Conservation (phyloP, 2,113 vertebrate species). For the Poecilia latipinna region DNA sequence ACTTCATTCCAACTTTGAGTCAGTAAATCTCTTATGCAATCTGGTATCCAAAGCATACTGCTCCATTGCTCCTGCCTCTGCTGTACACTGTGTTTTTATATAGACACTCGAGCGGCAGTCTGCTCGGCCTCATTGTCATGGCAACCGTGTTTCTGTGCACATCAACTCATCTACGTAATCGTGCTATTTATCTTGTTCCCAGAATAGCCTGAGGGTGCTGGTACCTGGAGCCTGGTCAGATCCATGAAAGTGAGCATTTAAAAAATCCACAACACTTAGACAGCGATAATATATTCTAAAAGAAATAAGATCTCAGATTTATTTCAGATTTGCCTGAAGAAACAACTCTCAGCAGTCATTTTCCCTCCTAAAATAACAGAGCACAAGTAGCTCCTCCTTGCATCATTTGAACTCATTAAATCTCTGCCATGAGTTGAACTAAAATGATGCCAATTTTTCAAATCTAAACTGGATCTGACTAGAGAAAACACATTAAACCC, state of each 20-base stretch:
- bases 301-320: background rate
- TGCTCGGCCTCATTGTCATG: slow-evolving; percentile 55
- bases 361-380: slow-evolving; percentile 21
- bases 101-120: slow-evolving; percentile 31
- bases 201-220: slow-evolving; percentile 59
- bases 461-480: slow-evolving; percentile 25
- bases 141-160: slow-evolving; percentile 51
- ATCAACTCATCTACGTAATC: slow-evolving; percentile 55
- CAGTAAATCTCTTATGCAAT: background rate
- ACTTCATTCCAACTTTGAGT: background rate
- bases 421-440: slow-evolving; percentile 9
- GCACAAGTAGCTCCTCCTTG: slow-evolving; percentile 23
- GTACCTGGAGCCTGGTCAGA: slow-evolving; percentile 48
- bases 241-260: slow-evolving; percentile 27
- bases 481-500: slow-evolving; percentile 40
- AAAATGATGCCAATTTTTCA: slow-evolving; percentile 35
- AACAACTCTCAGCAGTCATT: slow-evolving; percentile 9
- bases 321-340: slow-evolving; percentile 12
- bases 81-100: slow-evolving; percentile 29
- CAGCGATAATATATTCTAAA: background rate
- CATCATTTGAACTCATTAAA: slow-evolving; percentile 36
- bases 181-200: slow-evolving; percentile 53
- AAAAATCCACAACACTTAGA: slow-evolving; percentile 25
- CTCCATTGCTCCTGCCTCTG: background rate
- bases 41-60: slow-evolving; percentile 6